A percentile compares a stretch with the other conserved stretches of the same genome.
These are phyloP conservation scores for Eclectus roratus DNA, from an alignment of 2,113 vertebrate species.

Conservation along the genomic window DNA sequence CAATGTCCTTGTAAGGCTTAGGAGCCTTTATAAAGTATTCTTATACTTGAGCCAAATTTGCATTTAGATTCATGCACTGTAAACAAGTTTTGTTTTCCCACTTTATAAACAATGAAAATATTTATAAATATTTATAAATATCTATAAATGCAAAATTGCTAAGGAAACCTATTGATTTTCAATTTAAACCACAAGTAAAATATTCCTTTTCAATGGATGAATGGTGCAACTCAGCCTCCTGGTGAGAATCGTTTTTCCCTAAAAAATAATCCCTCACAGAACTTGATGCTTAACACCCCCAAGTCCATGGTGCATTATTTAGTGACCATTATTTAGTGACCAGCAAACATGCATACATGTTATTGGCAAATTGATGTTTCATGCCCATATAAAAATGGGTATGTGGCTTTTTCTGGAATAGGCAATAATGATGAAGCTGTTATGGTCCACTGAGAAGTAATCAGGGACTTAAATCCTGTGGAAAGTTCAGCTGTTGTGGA, in stretches of 20 bases:
- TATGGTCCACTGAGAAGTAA: neutral
- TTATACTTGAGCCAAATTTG: neutral
- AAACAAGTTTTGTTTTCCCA: neutral
- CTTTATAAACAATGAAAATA: neutral
- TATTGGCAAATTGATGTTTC: neutral
- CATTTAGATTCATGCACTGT: neutral
- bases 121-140: neutral
- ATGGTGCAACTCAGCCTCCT: neutral
- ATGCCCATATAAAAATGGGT: neutral
- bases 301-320: neutral
- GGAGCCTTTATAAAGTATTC: neutral
- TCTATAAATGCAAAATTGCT: neutral
- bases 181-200: conserved; percentile 4
- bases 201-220: neutral
- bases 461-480: neutral
- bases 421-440: neutral
- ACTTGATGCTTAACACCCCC: neutral
- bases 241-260: neutral
- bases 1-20: neutral
- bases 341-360: neutral
- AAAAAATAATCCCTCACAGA: neutral
- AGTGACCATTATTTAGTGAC: neutral
- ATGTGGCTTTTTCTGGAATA: neutral
- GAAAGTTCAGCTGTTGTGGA: neutral
- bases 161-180: neutral